A percentile compares a stretch with the other conserved stretches of the same genome.
Evolutionary conservation across 2,888 invertebrate genomes (phyloP).

Genomic region (Volucella inanis): DNA sequence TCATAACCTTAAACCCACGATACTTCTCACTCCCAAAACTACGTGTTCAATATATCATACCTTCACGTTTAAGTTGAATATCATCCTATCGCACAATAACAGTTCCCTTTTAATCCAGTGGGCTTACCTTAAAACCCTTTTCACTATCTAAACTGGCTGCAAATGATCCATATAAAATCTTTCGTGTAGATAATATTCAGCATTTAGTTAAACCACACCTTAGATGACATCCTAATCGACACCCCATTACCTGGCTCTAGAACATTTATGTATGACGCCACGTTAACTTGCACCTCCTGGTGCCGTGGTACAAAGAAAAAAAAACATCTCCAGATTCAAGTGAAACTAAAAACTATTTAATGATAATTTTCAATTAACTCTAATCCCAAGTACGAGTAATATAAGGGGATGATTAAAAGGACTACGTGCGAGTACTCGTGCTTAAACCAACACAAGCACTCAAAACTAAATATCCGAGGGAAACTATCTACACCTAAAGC

Average conservation of each 20-base stretch:
- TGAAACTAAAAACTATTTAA: constrained; percentile 46
- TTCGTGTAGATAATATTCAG: too few relatives aligned
- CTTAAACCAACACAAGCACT: background rate
- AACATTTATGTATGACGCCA: constrained; percentile 41
- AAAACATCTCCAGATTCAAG: constrained; percentile 8
- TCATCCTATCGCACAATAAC: too few relatives aligned
- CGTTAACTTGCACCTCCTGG: constrained; percentile 61
- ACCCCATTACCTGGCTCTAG: constrained; percentile 52
- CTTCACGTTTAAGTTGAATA: too few relatives aligned
- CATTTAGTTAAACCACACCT: too few relatives aligned
- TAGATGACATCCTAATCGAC: constrained; percentile 29
- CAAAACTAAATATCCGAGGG: constrained; percentile 13
- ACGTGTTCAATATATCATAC: too few relatives aligned
- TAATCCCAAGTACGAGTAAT: constrained; percentile 21
- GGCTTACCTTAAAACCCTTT: too few relatives aligned
- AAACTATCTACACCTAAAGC: constrained; percentile 7
- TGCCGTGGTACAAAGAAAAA: constrained; percentile 8
- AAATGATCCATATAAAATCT: too few relatives aligned
- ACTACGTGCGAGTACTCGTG: constrained; percentile 21
- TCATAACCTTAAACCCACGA: too few relatives aligned
- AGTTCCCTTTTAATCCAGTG: too few relatives aligned
- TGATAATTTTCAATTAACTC: constrained; percentile 67
- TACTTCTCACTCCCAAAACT: too few relatives aligned
- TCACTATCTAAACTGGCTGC: too few relatives aligned
- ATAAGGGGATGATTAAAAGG: constrained; percentile 35